Base-by-base conservation (phyloP, 2,797 vertebrate genomes). In the Sardinella longiceps region DNA sequence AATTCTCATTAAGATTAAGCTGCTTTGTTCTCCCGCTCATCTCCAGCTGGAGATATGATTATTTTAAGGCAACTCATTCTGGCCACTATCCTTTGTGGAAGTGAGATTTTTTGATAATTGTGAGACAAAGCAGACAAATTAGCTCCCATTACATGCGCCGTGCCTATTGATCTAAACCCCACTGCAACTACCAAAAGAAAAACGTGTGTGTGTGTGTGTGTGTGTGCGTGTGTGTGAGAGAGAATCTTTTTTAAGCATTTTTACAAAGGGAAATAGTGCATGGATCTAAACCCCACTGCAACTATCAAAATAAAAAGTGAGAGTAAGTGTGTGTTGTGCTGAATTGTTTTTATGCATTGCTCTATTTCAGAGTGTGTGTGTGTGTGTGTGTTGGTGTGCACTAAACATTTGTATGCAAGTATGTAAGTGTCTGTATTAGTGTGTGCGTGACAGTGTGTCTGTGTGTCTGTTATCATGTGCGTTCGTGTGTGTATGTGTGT, bases 81-180 rank as follows among this genome's bases (percentile, higher is more conserved):
- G 66, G 66, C 5, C 30, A 74, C 37, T 74, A 74, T 74, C 66
- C 66, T 74, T 74, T 74, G 66, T 74, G 66, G 66, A 74, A 74
- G n/a, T 58, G 80, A 82, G 43, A 80, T 84, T 18, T 60, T 82
- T 86, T 83, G 33, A 56, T 86, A 84, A 80, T 84, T 48, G 53
- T 85, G 28, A 83, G 77, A 86, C 74, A 46, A 60, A 83, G 80
- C 63, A 63, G 84, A 81, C 83, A 63, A 86, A 85, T 85, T 81
- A 84, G 53, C 51, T 85, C 82, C 74, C 70, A 80, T 89, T 87
- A 83, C 56, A 82, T 82, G 81, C 81, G 85, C 80, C 82, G 80
- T 60, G 85, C 81, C 74, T 84, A 84, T 82, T 86, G 82, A 77
- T 80, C 56, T 58, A 48, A 81, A 58, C 81, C 37, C 74, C 39